Base-by-base conservation (phyloP, 2,888 invertebrate genomes). In the Eurois occulta region DNA sequence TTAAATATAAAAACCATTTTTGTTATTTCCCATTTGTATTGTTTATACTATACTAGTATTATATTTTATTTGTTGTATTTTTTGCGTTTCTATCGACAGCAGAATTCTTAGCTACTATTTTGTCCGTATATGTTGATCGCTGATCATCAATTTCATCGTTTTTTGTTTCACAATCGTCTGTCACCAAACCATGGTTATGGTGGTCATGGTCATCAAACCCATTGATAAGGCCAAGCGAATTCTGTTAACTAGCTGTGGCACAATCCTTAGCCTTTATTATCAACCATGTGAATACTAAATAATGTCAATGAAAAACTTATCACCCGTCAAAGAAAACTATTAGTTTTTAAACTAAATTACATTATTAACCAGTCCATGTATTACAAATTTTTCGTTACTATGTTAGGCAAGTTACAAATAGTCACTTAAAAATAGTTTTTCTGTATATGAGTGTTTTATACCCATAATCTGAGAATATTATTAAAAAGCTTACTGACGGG, bases 211-310 rank as follows among this genome's bases (percentile, higher is more conserved):
- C 28, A 70, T 71, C 67, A 71, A 82, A 70, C 38, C 13, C 77
- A 81, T 69, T 80, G 77, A 75, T 87, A 88, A 90, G 88, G 90
- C 87, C 89, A 92, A 92, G 92, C 92, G 70, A 85, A 84, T 84
- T 87, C 75, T 74, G 78, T 84, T 83, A 84, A 87, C 83, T 90
- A 91, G 88, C 88, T 88, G 86, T 92, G 92, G 92, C 92, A 92
- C 91, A 91, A 90, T 85, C 86, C 71, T 87, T 89, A 86, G 77
- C 75, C 72, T 86, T 80, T 86, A 79, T 73, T 73, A 84, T 84
- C 82, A 84, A 84, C 79, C 80, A 84, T 82, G 75, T 16, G 67
- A 84, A 85, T 75, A 78, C 69, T 38, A 68, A 62, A 65, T 55
- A 21, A 65, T 38, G 21, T 13, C 2, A 64, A 68, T 35, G n/a